Conservation (phyloP, 2,888 invertebrate genomes). For the Drosophila macrospina region DNA sequence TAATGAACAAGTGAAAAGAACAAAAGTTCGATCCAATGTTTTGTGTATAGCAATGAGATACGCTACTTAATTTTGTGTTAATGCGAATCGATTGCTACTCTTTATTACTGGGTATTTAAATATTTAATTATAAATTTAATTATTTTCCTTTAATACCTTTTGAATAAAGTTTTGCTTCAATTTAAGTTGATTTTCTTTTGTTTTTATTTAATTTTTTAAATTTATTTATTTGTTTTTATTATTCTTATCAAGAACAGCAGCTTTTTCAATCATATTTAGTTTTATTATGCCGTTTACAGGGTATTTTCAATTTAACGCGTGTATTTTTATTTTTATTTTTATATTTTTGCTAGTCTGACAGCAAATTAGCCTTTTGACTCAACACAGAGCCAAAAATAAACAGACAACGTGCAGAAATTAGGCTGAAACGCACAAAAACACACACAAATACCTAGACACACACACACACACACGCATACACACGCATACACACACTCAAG, state of each 20-base stretch:
- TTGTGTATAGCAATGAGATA: not conserved
- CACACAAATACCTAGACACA: constrained; percentile 8
- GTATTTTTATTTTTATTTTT: no score
- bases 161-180: no score
- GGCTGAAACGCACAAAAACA: constrained; percentile 25
- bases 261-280: no score
- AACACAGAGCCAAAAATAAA: constrained; percentile 63
- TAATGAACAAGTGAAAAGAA: constrained; percentile 55
- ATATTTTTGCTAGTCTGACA: constrained; percentile 16
- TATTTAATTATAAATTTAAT: no score
- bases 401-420: constrained; percentile 52
- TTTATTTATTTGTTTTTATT: no score
- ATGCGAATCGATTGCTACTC: no score
- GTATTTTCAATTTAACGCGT: no score
- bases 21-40: not conserved
- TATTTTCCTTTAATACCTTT: no score
- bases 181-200: not conserved
- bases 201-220: not conserved
- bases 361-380: constrained; percentile 63
- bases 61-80: constrained; percentile 11
- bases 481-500: constrained; percentile 5
- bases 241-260: no score
- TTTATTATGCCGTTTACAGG: no score
- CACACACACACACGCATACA: constrained; percentile 8
- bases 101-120: not conserved